Percentiles rank a stretch among this genome's conserved stretches.
Evolutionary conservation across 2,113 vertebrate genomes (phyloP).

Genomic region (Nothocercus julius): DNA sequence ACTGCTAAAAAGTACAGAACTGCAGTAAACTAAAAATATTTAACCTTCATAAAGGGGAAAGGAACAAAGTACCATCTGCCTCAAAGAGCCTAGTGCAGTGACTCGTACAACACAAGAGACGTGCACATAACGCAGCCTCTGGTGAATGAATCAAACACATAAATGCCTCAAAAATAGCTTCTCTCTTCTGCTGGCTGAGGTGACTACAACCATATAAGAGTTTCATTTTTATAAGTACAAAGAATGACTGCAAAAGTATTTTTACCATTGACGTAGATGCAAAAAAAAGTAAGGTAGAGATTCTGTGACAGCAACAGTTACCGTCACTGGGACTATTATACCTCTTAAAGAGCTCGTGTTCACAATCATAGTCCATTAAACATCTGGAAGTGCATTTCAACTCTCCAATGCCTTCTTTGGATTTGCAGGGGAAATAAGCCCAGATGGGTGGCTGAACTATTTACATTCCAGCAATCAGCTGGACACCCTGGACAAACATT

Average conservation of each 20-base stretch:
- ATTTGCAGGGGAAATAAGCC: background rate
- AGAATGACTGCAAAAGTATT: rapidly evolving
- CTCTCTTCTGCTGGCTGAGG: background rate
- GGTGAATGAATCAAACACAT: background rate
- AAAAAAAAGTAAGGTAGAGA: background rate
- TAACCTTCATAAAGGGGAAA: background rate
- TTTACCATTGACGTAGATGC: background rate
- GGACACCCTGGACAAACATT: background rate
- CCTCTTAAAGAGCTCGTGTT: background rate
- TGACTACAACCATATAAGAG: background rate
- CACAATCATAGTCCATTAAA: background rate
- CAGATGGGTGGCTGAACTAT: background rate
- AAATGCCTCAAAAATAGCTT: background rate
- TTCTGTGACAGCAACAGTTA: background rate
- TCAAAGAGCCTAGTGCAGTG: background rate
- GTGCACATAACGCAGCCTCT: background rate
- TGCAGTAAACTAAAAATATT: background rate
- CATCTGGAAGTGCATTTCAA: background rate
- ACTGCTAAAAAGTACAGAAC: background rate
- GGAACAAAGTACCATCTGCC: background rate
- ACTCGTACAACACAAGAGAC: background rate
- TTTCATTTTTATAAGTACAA: background rate
- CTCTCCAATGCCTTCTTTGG: background rate
- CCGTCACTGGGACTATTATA: background rate
- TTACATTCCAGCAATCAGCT: background rate